Evolutionary conservation across 2,888 invertebrate genomes (phyloP).

Genomic region (Leptothorax acervorum): DNA sequence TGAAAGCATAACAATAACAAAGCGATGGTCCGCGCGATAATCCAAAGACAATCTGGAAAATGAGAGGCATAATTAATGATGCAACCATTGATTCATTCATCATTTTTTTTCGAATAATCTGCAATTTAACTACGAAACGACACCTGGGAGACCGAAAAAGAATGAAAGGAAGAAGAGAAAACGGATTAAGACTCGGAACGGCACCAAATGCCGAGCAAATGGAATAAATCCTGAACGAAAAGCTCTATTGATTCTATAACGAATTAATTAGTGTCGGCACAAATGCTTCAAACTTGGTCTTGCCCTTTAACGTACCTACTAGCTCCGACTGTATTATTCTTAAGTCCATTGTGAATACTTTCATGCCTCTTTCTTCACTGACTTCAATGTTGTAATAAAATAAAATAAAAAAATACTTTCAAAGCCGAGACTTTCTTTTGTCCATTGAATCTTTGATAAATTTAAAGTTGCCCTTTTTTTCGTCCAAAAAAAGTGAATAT

Average conservation of each 20-base stretch:
- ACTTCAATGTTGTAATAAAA: constrained; percentile 4
- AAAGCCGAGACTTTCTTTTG: background rate
- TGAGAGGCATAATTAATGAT: constrained; percentile 1
- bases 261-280: constrained; percentile 66
- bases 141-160: constrained; percentile 28
- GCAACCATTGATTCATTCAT: constrained; percentile 19
- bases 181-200: constrained; percentile 46
- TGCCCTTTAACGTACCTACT: constrained; percentile 40
- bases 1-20: background rate
- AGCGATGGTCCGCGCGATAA: background rate
- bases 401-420: background rate
- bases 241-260: constrained; percentile 65
- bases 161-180: constrained; percentile 44
- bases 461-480: background rate
- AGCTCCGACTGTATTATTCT: constrained; percentile 24
- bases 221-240: constrained; percentile 43
- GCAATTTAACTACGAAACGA: constrained; percentile 47
- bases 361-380: background rate
- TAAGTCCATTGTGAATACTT: constrained; percentile 34
- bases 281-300: constrained; percentile 21
- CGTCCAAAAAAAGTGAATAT: background rate
- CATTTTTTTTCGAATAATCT: constrained; percentile 47
- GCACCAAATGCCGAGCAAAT: constrained; percentile 46
- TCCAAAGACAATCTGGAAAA: constrained; percentile 12
- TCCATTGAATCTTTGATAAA: background rate